Percentiles rank a stretch among this genome's conserved stretches.
These are phyloP conservation scores for Anodontia alba DNA, from an alignment of 2,888 invertebrate genomes.

Conservation along the genomic window DNA sequence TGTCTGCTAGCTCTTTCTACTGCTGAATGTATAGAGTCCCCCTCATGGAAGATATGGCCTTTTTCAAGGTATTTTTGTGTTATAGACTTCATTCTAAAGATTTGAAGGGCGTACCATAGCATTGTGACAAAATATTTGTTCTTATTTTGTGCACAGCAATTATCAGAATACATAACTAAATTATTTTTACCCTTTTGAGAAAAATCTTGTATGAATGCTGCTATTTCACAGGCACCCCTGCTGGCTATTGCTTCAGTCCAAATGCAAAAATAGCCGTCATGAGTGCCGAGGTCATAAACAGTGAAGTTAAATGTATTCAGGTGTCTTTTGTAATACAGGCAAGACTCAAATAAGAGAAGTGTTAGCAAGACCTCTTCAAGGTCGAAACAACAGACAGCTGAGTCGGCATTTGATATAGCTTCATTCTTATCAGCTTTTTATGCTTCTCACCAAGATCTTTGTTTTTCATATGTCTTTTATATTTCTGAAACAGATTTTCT, in stretches of 20 bases:
- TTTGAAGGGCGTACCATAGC: conserved; percentile 28
- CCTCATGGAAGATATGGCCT: conserved; percentile 28
- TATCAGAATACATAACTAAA: conserved; percentile 34
- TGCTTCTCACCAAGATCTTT: conserved; percentile 24
- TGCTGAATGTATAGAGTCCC: conserved; percentile 31
- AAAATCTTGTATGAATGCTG: conserved; percentile 23
- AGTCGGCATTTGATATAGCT: not conserved
- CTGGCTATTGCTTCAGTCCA: conserved; percentile 35
- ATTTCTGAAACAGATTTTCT: not conserved
- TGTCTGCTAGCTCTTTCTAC: conserved; percentile 24
- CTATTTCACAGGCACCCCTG: conserved; percentile 31
- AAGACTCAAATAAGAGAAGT: not conserved
- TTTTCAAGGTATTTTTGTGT: conserved; percentile 29
- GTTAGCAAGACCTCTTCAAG: not conserved
- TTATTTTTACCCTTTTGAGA: conserved; percentile 19
- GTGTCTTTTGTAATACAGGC: conserved; percentile 39
- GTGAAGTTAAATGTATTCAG: too few species aligned
- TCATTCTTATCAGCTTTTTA: conserved; percentile 33
- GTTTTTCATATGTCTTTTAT: conserved; percentile 36
- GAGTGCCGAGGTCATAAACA: conserved; percentile 23
- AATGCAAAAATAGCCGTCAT: conserved; percentile 26
- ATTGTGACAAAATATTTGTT: conserved; percentile 19
- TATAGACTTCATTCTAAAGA: conserved; percentile 12
- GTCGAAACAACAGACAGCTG: conserved; percentile 4
- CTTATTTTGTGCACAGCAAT: conserved; percentile 19